Evolutionary conservation across 2,113 vertebrate genomes (phyloP).

Genomic region (Clarias macrocephalus): DNA sequence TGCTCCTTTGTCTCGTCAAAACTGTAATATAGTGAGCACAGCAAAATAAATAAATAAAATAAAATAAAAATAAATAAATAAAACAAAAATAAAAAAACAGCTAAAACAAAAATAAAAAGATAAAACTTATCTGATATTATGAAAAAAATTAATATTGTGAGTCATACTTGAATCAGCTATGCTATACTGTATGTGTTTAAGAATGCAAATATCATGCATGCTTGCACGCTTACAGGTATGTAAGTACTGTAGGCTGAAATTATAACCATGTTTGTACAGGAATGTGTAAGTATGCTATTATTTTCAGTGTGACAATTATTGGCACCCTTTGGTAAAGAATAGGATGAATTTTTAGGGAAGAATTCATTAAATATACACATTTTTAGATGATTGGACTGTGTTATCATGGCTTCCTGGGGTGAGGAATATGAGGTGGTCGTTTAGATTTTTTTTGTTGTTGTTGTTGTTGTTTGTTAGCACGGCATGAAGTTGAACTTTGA

Average conservation of each 20-base stretch:
- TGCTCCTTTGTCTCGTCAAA: neutral
- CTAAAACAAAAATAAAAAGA: neutral
- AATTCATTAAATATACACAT: too few species aligned
- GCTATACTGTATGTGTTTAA: neutral
- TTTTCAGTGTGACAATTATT: too few species aligned
- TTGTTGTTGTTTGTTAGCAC: too few species aligned
- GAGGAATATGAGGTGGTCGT: too few species aligned
- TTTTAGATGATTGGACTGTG: too few species aligned
- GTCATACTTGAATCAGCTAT: neutral
- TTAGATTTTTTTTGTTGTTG: too few species aligned
- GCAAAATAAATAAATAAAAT: neutral
- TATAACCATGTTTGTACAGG: neutral
- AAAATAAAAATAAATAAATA: neutral
- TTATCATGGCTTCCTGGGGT: too few species aligned
- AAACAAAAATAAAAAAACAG: neutral
- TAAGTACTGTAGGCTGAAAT: too few species aligned
- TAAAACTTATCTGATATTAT: neutral
- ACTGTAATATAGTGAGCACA: neutral
- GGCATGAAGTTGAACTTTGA: too few species aligned
- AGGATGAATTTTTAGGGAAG: too few species aligned
- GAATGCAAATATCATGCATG: neutral
- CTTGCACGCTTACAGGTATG: too few species aligned
- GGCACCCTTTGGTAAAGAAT: too few species aligned
- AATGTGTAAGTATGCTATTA: neutral
- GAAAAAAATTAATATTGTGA: neutral